These are phyloP conservation scores for Tetragnatha montana DNA, from an alignment of 2,888 invertebrate species.

Conservation along the genomic window DNA sequence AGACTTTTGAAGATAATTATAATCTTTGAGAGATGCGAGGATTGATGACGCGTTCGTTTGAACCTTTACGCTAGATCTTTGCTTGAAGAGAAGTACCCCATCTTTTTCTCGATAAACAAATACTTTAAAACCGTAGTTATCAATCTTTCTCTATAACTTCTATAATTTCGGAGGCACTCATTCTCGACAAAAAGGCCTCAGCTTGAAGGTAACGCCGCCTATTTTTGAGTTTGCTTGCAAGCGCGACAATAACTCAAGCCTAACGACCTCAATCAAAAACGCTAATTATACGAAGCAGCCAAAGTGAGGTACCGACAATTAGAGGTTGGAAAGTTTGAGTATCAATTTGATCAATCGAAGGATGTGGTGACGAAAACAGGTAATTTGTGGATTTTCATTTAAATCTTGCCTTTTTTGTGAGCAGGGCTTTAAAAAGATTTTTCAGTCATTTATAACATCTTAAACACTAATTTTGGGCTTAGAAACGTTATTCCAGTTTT, in stretches of 20 bases:
- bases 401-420: background rate
- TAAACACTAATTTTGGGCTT: too few species aligned
- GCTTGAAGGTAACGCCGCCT: background rate
- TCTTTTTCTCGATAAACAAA: constrained; percentile 6
- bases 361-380: background rate
- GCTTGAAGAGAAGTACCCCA: background rate
- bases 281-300: background rate
- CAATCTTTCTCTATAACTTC: constrained; percentile 35
- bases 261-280: background rate
- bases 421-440: background rate
- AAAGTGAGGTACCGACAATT: constrained; percentile 12
- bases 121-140: constrained; percentile 32
- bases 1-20: constrained; percentile 45
- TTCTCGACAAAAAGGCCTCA: background rate
- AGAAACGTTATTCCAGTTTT: too few species aligned
- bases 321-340: constrained; percentile 3
- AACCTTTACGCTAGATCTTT: background rate
- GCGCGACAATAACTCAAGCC: background rate
- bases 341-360: constrained; percentile 20
- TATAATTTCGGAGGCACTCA: constrained; percentile 24
- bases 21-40: constrained; percentile 32
- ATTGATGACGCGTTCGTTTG: constrained; percentile 46
- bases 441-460: background rate
- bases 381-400: background rate
- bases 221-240: background rate